Conservation (phyloP, 2,113 vertebrate genomes). For the Cinclus mexicanus region DNA sequence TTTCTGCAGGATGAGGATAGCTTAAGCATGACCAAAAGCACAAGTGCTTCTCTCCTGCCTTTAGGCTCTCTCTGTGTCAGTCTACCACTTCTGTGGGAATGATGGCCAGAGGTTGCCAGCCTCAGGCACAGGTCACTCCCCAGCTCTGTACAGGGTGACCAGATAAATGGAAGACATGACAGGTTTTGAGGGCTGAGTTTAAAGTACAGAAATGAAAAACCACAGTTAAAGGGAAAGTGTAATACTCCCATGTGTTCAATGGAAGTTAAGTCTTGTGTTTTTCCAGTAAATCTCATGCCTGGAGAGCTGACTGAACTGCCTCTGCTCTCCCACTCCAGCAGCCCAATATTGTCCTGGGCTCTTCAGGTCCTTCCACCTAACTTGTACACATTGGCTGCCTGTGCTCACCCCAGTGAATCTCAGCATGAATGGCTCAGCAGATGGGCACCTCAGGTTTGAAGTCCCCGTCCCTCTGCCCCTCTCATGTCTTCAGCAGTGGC, state of each 20-base stretch:
- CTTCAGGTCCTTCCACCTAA: neutral
- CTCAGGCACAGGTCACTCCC: accelerated
- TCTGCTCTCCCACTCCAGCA: accelerated
- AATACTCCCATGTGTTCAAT: neutral
- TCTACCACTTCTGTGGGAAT: neutral
- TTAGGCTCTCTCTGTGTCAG: neutral
- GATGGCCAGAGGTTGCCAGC: accelerated
- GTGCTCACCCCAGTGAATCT: accelerated
- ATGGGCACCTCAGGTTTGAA: accelerated
- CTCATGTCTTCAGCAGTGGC: accelerated
- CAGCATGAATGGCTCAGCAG: neutral
- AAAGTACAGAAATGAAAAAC: neutral
- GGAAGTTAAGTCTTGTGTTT: neutral
- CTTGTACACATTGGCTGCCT: accelerated
- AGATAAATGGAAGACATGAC: neutral
- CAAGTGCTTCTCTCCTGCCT: neutral
- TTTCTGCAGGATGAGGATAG: neutral
- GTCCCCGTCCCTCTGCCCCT: neutral
- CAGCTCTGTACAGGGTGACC: neutral
- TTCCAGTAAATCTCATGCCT: neutral
- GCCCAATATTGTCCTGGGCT: neutral
- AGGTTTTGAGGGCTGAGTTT: neutral
- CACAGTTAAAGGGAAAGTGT: neutral
- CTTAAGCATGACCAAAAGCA: neutral
- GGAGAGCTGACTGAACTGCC: neutral